A percentile compares a stretch with the other conserved stretches of the same genome.
Conservation (phyloP, 2,113 vertebrate species). For the Phycodurus eques region DNA sequence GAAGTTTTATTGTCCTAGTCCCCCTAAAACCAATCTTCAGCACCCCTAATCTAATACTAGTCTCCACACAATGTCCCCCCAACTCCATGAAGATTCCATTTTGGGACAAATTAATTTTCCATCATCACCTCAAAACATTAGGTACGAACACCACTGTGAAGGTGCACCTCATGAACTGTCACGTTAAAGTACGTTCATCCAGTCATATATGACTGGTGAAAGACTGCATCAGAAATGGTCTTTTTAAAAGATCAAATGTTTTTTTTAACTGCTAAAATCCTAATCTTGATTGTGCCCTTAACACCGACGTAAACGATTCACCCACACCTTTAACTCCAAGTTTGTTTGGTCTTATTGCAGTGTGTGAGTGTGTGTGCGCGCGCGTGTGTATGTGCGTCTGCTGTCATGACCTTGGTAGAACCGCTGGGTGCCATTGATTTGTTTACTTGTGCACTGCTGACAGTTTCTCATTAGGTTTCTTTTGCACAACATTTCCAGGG, state of each 20-base stretch:
- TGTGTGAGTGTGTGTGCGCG: constrained; percentile 12
- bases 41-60: too few relatives aligned
- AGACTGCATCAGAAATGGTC: neutral
- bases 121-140: too few relatives aligned
- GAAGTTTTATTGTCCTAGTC: too few relatives aligned
- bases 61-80: too few relatives aligned
- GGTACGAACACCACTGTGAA: too few relatives aligned
- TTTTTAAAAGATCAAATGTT: neutral
- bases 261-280: constrained; percentile 18
- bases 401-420: constrained; percentile 68
- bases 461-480: constrained; percentile 77
- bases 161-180: too few relatives aligned
- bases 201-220: neutral
- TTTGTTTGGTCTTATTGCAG: constrained; percentile 13
- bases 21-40: too few relatives aligned
- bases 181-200: too few relatives aligned
- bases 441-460: constrained; percentile 74
- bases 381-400: constrained; percentile 20
- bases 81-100: too few relatives aligned
- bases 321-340: constrained; percentile 9
- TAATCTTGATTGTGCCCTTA: constrained; percentile 28
- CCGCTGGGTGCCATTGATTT: constrained; percentile 77
- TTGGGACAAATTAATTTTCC: too few relatives aligned
- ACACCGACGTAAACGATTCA: neutral
- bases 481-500: constrained; percentile 71